Evolutionary conservation across 2,888 invertebrate genomes (phyloP).

Genomic region (Ditula angustiorana): DNA sequence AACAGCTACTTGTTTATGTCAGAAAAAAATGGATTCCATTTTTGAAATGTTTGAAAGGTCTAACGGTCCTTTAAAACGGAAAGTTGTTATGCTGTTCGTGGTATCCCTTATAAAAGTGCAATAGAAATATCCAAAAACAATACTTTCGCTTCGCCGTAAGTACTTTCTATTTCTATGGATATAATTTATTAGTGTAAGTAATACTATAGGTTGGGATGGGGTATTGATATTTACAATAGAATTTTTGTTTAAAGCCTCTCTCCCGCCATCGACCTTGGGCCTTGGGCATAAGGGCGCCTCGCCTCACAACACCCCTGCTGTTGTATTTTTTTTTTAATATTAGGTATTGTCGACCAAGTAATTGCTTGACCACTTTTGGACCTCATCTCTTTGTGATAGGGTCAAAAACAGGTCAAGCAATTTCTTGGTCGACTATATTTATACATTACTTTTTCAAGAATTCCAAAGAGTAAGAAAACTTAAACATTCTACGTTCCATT

Average conservation of each 20-base stretch:
- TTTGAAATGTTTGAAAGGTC: neutral
- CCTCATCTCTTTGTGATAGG: too few relatives aligned
- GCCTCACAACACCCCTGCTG: too few relatives aligned
- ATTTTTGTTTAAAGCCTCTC: neutral
- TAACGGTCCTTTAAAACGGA: slow-evolving; percentile 34
- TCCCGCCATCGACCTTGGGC: too few relatives aligned
- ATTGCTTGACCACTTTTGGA: too few relatives aligned
- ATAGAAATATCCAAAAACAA: slow-evolving; percentile 39
- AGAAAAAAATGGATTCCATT: neutral
- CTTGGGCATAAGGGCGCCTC: too few relatives aligned
- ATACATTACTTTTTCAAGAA: too few relatives aligned
- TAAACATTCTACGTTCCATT: too few relatives aligned
- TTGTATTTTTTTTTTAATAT: too few relatives aligned
- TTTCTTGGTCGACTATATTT: too few relatives aligned
- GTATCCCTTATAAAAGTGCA: slow-evolving; percentile 40
- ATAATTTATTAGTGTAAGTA: slow-evolving; percentile 51
- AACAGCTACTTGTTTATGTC: neutral
- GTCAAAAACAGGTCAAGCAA: too few relatives aligned
- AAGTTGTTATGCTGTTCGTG: slow-evolving; percentile 40
- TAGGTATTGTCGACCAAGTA: too few relatives aligned
- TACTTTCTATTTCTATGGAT: slow-evolving; percentile 58
- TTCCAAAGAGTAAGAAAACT: too few relatives aligned
- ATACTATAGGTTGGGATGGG: neutral
- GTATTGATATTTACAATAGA: slow-evolving; percentile 18
- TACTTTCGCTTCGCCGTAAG: slow-evolving; percentile 60